These are phyloP conservation scores for Oxyscelio sp. DNA, from an alignment of 2,888 invertebrate species.

Conservation along the genomic window DNA sequence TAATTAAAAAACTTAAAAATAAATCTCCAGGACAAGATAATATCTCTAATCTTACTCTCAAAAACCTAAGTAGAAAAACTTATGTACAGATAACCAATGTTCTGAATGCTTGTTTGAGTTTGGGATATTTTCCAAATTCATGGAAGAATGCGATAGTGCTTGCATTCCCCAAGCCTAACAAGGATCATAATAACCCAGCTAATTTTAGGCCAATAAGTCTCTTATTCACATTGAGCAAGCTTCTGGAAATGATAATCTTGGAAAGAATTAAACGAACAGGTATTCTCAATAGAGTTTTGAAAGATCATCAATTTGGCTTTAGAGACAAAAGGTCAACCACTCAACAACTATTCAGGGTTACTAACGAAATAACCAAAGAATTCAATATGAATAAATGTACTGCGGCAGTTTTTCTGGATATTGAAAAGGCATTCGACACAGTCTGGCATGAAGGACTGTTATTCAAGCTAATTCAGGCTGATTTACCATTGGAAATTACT, in stretches of 20 bases:
- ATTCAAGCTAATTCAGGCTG: too few relatives aligned
- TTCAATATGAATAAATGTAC: too few relatives aligned
- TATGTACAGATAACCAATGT: conserved; percentile 37
- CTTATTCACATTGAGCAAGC: conserved; percentile 51
- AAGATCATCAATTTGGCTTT: conserved; percentile 80
- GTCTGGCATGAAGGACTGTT: too few relatives aligned
- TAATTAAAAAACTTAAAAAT: conserved; percentile 24
- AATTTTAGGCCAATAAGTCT: conserved; percentile 1
- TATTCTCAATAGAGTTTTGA: conserved; percentile 49
- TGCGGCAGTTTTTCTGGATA: conserved; percentile 80
- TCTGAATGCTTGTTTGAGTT: conserved; percentile 37
- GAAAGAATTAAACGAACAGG: conserved; percentile 59
- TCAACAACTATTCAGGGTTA: conserved; percentile 72
- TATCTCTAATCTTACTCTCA: conserved; percentile 50
- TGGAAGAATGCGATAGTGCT: conserved; percentile 55
- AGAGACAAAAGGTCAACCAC: conserved; percentile 66
- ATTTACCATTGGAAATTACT: too few relatives aligned
- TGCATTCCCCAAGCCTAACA: conserved; percentile 8
- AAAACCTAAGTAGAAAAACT: conserved; percentile 50
- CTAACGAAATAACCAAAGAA: conserved; percentile 69
- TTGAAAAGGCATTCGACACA: conserved; percentile 7
- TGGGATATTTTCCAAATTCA: conserved; percentile 6
- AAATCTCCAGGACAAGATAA: conserved; percentile 63
- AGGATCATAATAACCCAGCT: background rate
- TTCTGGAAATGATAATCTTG: conserved; percentile 74